Base-by-base conservation (phyloP, 2,888 invertebrate species). In the Pheosia gnoma region DNA sequence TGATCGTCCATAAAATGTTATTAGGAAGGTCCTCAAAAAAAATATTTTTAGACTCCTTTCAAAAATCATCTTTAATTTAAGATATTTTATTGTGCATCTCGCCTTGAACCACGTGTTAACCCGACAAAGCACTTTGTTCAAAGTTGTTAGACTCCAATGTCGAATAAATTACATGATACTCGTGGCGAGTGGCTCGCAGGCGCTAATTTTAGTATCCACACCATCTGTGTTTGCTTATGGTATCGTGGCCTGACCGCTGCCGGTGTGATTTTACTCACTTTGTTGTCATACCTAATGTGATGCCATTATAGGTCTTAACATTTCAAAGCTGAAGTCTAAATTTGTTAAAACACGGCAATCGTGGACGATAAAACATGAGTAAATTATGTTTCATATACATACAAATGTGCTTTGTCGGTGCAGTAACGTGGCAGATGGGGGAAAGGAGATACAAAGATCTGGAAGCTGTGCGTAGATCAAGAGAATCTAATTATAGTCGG, bases 211-310 rank as follows among this genome's bases (percentile, higher is more conserved):
- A 59, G 59, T 54, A 47, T 38, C 47, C 59, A 59, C 57, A 45
- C 25, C 59, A 59, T 59, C 59, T 59, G 59, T 58, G 51, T 59
- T 59, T 59, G 54, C 59, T 47, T 54, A 55, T 39, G 55, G 55
- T 13, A 13, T 10, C 55, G 39, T 13, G 55, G 55, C 38, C 39
- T 8, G 39, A 39, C 55, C 6, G 9, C n/a, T 11, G 39, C 39
- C 53, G 37, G 53, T 38, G 53, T 53, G 53, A 53, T 38, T 38
- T 53, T 37, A 53, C 55, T n/a, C n/a, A 55, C 39, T 39, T 55
- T 39, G 55, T 39, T 55, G 39, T 53, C 36, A 39, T 11, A 55
- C 3, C 4, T 38, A 39, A 39, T 55, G 38, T 39, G 39, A 55
- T 39, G 11, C 39, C n/a, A 55, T 39, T 55, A 13, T 39, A 55